A percentile compares a stretch with the other conserved stretches of the same genome.
Evolutionary conservation across 2,888 invertebrate species (phyloP).

Genomic region (Phanerotoma sp.): DNA sequence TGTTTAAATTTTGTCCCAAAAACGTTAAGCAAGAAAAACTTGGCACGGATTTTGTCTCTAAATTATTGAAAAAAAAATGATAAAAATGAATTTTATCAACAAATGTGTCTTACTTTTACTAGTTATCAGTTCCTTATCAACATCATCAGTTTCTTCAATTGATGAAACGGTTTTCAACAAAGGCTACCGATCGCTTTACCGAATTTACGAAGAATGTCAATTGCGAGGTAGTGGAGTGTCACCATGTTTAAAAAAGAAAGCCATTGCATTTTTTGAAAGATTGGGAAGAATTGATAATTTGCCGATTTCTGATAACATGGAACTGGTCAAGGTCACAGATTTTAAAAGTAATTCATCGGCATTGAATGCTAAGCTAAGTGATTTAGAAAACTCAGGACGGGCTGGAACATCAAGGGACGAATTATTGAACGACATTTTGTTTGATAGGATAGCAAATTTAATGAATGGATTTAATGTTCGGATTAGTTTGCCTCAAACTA

Average conservation of each 20-base stretch:
- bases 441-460: constrained; percentile 71
- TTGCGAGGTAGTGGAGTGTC: constrained; percentile 68
- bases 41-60: no score
- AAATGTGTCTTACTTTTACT: constrained; percentile 33
- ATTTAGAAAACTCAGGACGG: constrained; percentile 64
- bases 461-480: constrained; percentile 76
- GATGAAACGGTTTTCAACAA: constrained; percentile 58
- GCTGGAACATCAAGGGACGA: constrained; percentile 68
- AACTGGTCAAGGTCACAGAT: constrained; percentile 63
- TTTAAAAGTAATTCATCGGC: constrained; percentile 47
- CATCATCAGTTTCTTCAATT: constrained; percentile 37
- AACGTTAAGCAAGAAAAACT: no score
- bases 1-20: no score
- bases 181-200: constrained; percentile 68
- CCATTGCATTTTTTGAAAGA: constrained; percentile 76
- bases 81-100: constrained; percentile 2
- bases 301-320: constrained; percentile 67
- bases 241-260: constrained; percentile 79
- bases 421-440: constrained; percentile 68
- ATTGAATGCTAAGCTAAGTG: constrained; percentile 48
- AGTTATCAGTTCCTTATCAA: constrained; percentile 25
- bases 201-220: constrained; percentile 78
- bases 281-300: constrained; percentile 70
- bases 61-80: no score
- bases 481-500: constrained; percentile 73